Conservation (phyloP, 2,888 invertebrate genomes). For the Therioaphis trifolii region DNA sequence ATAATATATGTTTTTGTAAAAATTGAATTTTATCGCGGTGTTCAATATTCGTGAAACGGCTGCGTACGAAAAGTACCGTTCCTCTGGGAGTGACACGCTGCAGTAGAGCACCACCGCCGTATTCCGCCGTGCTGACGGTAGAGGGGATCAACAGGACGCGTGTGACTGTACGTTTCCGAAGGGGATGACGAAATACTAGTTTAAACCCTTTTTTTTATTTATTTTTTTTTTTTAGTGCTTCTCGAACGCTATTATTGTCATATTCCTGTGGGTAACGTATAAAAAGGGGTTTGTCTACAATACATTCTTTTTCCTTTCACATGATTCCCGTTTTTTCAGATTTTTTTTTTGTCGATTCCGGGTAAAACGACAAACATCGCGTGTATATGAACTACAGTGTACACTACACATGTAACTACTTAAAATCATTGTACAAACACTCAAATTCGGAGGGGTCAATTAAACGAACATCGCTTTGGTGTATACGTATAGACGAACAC, state of each 20-base stretch:
- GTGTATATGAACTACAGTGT: not conserved
- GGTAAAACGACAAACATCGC: conserved; percentile 14
- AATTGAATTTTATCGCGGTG: not conserved
- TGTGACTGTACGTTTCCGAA: not conserved
- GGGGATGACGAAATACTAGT: conserved; percentile 45
- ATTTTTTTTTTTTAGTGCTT: conserved; percentile 8
- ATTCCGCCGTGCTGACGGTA: too few species aligned
- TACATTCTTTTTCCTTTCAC: conserved; percentile 3
- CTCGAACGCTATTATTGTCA: not conserved
- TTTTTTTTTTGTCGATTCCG: conserved; percentile 10
- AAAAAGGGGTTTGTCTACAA: conserved; percentile 32
- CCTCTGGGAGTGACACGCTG: not conserved
- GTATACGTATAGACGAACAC: not conserved
- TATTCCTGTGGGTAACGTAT: conserved; percentile 11
- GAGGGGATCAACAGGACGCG: too few species aligned
- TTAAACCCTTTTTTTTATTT: conserved; percentile 44
- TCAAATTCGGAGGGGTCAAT: not conserved
- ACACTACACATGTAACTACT: not conserved
- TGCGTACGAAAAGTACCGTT: not conserved
- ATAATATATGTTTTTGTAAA: not conserved
- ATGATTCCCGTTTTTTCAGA: not conserved
- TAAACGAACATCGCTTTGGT: not conserved
- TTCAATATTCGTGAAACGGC: not conserved
- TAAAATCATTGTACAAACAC: not conserved
- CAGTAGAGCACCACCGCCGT: not conserved